These are phyloP conservation scores for Syrista parreyssii DNA, from an alignment of 2,888 invertebrate species.

Conservation along the genomic window DNA sequence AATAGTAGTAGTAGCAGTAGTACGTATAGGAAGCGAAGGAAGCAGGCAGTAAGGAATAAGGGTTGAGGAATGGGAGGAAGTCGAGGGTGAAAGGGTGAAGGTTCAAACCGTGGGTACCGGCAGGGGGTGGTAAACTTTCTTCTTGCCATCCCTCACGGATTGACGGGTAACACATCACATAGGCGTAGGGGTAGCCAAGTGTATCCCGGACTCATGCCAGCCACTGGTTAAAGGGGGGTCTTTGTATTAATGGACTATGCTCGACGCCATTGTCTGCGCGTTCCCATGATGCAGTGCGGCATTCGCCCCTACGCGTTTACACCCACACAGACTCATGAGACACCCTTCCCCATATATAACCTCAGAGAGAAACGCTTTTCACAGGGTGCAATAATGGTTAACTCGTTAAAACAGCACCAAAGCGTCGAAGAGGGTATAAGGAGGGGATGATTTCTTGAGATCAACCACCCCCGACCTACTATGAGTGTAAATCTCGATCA, in stretches of 20 bases:
- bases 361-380: slow-evolving; percentile 28
- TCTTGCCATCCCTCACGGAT: slow-evolving; percentile 57
- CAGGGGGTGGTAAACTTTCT: slow-evolving; percentile 50
- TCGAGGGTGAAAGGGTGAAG: slow-evolving; percentile 22
- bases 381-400: slow-evolving; percentile 30
- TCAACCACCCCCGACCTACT: background rate
- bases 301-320: slow-evolving; percentile 33
- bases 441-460: background rate
- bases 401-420: slow-evolving; percentile 35
- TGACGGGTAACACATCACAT: slow-evolving; percentile 61
- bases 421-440: background rate
- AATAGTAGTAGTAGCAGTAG: slow-evolving; percentile 40
- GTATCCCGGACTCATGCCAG: slow-evolving; percentile 2
- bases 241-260: slow-evolving; percentile 39
- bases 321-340: background rate
- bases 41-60: background rate
- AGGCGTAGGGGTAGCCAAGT: slow-evolving; percentile 33
- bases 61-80: slow-evolving; percentile 21
- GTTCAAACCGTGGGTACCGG: background rate
- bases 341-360: slow-evolving; percentile 9
- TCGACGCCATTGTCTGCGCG: slow-evolving; percentile 40
- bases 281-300: slow-evolving; percentile 35
- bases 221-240: slow-evolving; percentile 1
- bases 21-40: background rate
- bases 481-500: background rate